Evolutionary conservation across 2,113 vertebrate genomes (phyloP).

Genomic region (Caloenas nicobarica): DNA sequence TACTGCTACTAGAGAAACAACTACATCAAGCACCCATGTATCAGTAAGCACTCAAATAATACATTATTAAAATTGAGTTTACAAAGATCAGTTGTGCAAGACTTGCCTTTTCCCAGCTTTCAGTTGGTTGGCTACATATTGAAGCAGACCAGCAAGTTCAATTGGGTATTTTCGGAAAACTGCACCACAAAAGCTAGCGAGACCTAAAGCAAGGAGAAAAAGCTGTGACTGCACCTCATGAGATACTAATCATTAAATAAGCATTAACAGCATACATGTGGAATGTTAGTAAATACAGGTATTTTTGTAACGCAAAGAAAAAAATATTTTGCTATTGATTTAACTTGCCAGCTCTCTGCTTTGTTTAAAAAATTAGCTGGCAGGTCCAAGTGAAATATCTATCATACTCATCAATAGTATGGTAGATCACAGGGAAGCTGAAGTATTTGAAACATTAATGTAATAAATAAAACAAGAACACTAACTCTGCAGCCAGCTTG

Average conservation of each 20-base stretch:
- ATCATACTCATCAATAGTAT: not conserved
- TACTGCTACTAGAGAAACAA: not conserved
- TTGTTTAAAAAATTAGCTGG: not conserved
- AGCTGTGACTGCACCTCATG: not conserved
- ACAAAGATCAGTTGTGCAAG: not conserved
- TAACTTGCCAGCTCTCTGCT: not conserved
- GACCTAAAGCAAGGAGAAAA: slow-evolving; percentile 71
- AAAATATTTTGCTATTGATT: not conserved
- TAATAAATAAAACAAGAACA: slow-evolving; percentile 44
- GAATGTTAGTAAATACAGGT: not conserved
- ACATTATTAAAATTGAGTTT: not conserved
- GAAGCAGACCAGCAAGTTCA: slow-evolving; percentile 94
- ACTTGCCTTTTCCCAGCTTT: slow-evolving; percentile 96
- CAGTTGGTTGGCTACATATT: slow-evolving; percentile 97
- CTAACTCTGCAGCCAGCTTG: slow-evolving; percentile 97
- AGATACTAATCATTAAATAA: not conserved
- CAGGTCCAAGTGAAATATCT: not conserved
- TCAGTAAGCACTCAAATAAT: not conserved
- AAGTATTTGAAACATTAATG: not conserved
- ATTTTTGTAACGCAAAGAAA: not conserved
- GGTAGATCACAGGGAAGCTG: not conserved
- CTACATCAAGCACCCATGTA: rapidly evolving
- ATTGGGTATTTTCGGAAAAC: slow-evolving; percentile 99
- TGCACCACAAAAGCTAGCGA: slow-evolving; percentile 95
- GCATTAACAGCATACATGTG: not conserved